Percentiles rank a stretch among this genome's conserved stretches.
Conservation (phyloP, 2,888 invertebrate genomes). For the Tolmerus cingulatus region DNA sequence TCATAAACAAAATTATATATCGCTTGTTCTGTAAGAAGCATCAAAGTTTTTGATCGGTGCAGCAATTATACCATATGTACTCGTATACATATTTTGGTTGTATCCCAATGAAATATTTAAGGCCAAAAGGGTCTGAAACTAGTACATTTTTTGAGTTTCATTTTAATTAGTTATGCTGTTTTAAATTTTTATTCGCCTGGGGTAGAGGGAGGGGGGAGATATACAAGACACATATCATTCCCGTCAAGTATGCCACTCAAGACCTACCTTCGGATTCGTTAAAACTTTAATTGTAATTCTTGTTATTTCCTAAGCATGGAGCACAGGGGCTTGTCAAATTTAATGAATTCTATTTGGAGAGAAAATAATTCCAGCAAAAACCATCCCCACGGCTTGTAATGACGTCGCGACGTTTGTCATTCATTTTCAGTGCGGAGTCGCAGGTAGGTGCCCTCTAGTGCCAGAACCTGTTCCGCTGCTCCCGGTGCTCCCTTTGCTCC, state of each 20-base stretch:
- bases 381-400: not conserved
- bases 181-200: too few relatives aligned
- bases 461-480: not conserved
- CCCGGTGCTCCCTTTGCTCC: not conserved
- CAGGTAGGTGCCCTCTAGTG: not conserved
- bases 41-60: too few relatives aligned
- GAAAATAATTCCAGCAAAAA: conserved; percentile 2
- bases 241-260: not conserved
- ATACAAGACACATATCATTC: not conserved
- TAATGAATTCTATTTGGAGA: conserved; percentile 30
- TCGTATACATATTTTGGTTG: too few relatives aligned
- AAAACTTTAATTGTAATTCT: not conserved
- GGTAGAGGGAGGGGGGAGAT: too few relatives aligned
- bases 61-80: too few relatives aligned
- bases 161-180: too few relatives aligned
- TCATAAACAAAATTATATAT: too few relatives aligned
- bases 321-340: not conserved
- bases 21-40: too few relatives aligned
- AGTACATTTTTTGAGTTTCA: not conserved
- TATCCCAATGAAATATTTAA: too few relatives aligned
- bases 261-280: not conserved
- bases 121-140: not conserved
- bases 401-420: conserved; percentile 48
- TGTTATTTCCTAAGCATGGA: not conserved
- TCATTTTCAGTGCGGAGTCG: conserved; percentile 31